Evolutionary conservation across 2,113 vertebrate genomes (phyloP).

Genomic region (Eonycteris spelaea): DNA sequence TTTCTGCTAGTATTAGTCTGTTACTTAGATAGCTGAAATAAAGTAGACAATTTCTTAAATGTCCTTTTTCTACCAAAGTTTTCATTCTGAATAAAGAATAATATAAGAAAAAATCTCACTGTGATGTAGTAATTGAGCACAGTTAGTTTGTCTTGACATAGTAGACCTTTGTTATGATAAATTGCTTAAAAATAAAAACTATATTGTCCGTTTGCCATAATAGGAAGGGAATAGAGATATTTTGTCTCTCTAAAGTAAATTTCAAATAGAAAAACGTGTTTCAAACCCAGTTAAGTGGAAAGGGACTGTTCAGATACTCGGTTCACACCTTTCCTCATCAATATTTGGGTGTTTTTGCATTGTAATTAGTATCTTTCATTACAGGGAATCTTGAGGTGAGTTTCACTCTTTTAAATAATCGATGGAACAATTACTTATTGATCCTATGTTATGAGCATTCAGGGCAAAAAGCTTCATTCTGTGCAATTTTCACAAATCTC

Average conservation of each 20-base stretch:
- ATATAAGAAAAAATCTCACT: background rate
- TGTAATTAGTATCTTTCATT: background rate
- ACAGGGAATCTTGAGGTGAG: background rate
- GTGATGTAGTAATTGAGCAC: background rate
- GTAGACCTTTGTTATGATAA: background rate
- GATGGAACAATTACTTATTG: constrained; percentile 12
- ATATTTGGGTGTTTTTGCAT: background rate
- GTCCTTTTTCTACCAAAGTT: background rate
- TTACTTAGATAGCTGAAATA: constrained; percentile 8
- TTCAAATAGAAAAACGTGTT: constrained; percentile 27
- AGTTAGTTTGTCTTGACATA: background rate
- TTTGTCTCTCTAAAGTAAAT: background rate
- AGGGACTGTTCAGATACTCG: background rate
- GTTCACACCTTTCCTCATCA: background rate
- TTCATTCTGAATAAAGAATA: constrained; percentile 7
- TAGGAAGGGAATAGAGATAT: background rate
- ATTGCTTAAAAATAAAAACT: background rate
- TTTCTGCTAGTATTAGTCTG: background rate
- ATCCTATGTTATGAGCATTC: background rate
- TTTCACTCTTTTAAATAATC: background rate
- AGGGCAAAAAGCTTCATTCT: background rate
- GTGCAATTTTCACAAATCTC: background rate
- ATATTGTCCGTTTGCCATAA: background rate
- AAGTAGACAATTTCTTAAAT: background rate
- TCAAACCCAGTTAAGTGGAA: background rate